Evolutionary conservation across 2,797 vertebrate genomes (phyloP), one percentile per base, ranked within the genome.

Genomic region (Apogon talboti): DNA sequence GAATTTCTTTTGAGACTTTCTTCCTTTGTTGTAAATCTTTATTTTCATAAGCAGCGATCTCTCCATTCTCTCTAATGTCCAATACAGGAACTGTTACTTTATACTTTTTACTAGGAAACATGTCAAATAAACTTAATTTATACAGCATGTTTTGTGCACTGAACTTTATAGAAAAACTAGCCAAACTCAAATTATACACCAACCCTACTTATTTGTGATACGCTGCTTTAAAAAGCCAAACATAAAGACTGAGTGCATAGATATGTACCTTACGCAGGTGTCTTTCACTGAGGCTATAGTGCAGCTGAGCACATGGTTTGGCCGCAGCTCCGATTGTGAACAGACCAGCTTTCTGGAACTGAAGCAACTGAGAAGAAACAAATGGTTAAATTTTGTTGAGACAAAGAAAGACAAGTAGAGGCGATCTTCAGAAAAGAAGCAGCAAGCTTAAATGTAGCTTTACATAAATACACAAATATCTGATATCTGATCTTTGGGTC

Each of bases 291-390:
- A 96, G 93, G 61, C 91, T 87, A 80, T 95, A 94, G 69, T 93
- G 95, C n/a, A 96, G 69, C 62, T 95, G 95, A 37, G 96, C 94
- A 15, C 96, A 97, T 4, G 96, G 96, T 76, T 89, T 90, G 57
- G 93, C 89, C 8, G 94, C 92, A 47, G 92, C 84, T 82, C 94
- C 94, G 48, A 93, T 73, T 14, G 92, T 89, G 52, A 92, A 92
- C 77, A 91, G 66, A 60, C 93, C 88, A 12, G 95, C 93, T 75
- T 88, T 93, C 78, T 93, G 90, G 84, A 98, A 98, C 77, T 93
- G 93, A 83, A 98, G 92, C 75, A 96, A 77, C 95, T 96, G 60
- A 1, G 71, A 58, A 61, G 28, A 71, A 2, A 77, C 4, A 68
- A 3, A 65, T 28, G 24, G 24, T 40, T 19, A 21, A 24, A 12